Evolutionary conservation across 2,797 vertebrate species (phyloP).

Genomic region (Hirundo rustica): DNA sequence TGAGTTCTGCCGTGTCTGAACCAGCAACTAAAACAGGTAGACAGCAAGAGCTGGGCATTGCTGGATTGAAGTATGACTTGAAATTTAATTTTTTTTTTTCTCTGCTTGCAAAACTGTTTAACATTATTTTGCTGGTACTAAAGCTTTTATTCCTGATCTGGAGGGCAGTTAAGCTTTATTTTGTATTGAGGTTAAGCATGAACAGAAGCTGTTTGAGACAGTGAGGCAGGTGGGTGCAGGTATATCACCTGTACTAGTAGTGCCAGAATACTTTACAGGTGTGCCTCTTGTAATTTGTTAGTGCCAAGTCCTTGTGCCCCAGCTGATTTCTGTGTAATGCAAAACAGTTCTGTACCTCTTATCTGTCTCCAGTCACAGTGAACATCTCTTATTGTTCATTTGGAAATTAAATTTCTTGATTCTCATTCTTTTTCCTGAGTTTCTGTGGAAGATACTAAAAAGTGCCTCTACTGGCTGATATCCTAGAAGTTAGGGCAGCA

Average conservation of each 20-base stretch:
- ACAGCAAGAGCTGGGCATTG: background rate
- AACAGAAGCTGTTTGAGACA: background rate
- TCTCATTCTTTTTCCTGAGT: background rate
- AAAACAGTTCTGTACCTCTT: background rate
- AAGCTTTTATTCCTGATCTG: background rate
- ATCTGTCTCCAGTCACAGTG: background rate
- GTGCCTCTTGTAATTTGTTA: background rate
- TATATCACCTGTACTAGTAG: background rate
- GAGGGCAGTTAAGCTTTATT: background rate
- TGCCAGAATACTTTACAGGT: background rate
- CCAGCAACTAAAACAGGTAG: background rate
- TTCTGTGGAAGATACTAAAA: background rate
- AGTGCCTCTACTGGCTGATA: background rate
- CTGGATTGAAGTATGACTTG: background rate
- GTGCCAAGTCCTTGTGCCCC: background rate
- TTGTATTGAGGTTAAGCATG: background rate
- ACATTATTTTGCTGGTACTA: background rate
- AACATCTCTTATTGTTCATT: background rate
- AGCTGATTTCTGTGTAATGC: background rate
- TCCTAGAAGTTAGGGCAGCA: background rate
- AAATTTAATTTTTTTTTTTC: background rate
- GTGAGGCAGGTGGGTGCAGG: background rate
- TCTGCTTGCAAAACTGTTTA: background rate
- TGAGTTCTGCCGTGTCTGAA: background rate
- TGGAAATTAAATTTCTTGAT: background rate